These are phyloP conservation scores for Nudaria mundana DNA, from an alignment of 2,888 invertebrate species.

Conservation along the genomic window DNA sequence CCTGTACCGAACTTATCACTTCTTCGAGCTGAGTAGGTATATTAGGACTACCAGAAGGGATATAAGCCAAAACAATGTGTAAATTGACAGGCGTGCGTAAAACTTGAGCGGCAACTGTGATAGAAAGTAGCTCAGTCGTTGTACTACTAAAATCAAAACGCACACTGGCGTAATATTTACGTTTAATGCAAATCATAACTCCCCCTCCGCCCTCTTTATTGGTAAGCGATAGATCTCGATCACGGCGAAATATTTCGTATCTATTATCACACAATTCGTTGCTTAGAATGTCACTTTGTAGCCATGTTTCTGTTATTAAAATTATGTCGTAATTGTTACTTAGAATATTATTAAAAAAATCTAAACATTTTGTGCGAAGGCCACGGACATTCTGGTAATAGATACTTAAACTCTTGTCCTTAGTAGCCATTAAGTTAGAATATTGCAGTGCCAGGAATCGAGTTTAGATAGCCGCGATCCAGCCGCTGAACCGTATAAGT, in stretches of 20 bases:
- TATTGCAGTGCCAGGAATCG: not conserved
- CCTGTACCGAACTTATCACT: not conserved
- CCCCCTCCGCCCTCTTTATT: not conserved
- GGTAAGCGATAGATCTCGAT: not conserved
- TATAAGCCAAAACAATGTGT: not conserved
- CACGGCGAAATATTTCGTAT: not conserved
- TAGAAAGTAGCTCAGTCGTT: not conserved
- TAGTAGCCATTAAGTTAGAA: not conserved
- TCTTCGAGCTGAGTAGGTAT: not conserved
- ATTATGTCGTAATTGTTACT: not conserved
- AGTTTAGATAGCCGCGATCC: not conserved
- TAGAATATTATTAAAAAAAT: not conserved
- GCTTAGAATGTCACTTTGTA: not conserved
- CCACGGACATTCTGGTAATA: constrained; percentile 1
- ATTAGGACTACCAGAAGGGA: not conserved
- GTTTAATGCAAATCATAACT: not conserved
- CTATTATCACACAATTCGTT: not conserved
- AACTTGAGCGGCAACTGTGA: not conserved
- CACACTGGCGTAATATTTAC: not conserved
- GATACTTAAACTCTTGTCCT: not conserved
- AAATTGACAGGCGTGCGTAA: not conserved
- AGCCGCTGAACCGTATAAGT: not conserved
- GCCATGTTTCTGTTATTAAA: not conserved
- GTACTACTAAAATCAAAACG: not conserved
- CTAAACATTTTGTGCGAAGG: not conserved